phyloP scores from a whole-genome alignment of 2,113 vertebrate genomes.

The Nanorana parkeri region DNA sequence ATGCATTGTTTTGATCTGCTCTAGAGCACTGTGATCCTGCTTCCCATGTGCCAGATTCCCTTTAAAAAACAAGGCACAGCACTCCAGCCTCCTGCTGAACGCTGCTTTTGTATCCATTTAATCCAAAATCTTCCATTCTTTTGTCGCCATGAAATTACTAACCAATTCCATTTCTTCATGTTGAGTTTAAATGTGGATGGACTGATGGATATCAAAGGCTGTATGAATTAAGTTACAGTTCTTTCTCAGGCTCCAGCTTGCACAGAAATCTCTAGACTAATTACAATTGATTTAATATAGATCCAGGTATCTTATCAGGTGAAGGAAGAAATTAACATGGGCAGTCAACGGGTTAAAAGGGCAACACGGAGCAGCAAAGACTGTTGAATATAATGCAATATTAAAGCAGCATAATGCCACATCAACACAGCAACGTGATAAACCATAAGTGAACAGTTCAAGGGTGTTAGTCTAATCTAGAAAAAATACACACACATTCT shows the following conservation, averaged over 20 bases:
- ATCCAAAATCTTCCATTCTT: conserved; percentile 13
- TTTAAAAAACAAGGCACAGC: not conserved
- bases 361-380: conserved; percentile 86
- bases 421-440: too few relatives aligned
- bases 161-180: conserved; percentile 22
- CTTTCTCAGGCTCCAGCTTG: conserved; percentile 75
- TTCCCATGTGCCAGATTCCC: too few relatives aligned
- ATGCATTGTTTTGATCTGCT: too few relatives aligned
- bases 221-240: conserved; percentile 69
- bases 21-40: too few relatives aligned
- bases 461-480: too few relatives aligned
- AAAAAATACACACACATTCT: too few relatives aligned
- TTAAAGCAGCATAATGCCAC: not conserved
- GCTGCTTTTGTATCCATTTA: not conserved
- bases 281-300: conserved; percentile 99
- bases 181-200: conserved; percentile 50
- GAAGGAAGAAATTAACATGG: conserved; percentile 93
- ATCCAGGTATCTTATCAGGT: conserved; percentile 98
- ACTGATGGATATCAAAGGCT: conserved; percentile 62
- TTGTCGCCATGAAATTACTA: conserved; percentile 6
- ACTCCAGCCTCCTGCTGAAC: not conserved
- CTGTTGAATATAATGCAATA: not conserved
- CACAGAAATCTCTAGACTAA: conserved; percentile 86
- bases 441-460: too few relatives aligned
- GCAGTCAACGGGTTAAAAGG: conserved; percentile 87